Evolutionary conservation across 2,113 vertebrate species (phyloP), one percentile per base, ranked within the genome.

Genomic region (Hippocampus guttulatus): DNA sequence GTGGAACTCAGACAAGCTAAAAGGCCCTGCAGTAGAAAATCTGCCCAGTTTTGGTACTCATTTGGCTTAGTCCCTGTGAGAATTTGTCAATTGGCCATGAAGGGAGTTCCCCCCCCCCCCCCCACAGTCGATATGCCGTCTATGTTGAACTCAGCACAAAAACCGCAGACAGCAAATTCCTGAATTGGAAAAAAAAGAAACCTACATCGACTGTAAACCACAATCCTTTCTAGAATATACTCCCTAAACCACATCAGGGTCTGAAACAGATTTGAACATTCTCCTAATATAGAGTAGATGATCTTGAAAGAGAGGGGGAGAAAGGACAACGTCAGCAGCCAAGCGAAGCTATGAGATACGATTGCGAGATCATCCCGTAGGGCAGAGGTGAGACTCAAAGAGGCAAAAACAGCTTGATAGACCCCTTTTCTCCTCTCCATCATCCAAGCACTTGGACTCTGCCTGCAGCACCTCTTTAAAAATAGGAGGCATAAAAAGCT

Each of bases 391-490:
- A 70, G 74, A 73, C 76, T 75, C 71, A 21, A 10, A 18, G 71
- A 79, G 68, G 76, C 69, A 68, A 72, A 73, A 76, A 64, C 79
- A 78, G 77, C 75, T 71, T 79, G 83, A 82, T 77, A 71, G 77
- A 81, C 43, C 71, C 18, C 58, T 55, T 67, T 66, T 45, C 64
- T 70, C 73, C 27, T 70, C 72, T 81, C 68, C 63, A 27, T 81
- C 78, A 81, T 80, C 74, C 75, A 77, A 77, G 23, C 81, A 83
- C 74, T 74, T 71, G 75, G 84, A 79, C 81, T 55, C 27, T 3
- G 84, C 88, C 86, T 58, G 81, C 75, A 85, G 86, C 86, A 63
- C 63, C 75, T 75, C 81, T 80, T 88, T 87, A 78, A 89, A 88
- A 87, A 85, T 70, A 89, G 78, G 77, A 85, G 63, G 67, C 61